Evolutionary conservation across 2,888 invertebrate genomes (phyloP), one percentile per base, ranked within the genome.

Genomic region (Parasteatoda lunata): DNA sequence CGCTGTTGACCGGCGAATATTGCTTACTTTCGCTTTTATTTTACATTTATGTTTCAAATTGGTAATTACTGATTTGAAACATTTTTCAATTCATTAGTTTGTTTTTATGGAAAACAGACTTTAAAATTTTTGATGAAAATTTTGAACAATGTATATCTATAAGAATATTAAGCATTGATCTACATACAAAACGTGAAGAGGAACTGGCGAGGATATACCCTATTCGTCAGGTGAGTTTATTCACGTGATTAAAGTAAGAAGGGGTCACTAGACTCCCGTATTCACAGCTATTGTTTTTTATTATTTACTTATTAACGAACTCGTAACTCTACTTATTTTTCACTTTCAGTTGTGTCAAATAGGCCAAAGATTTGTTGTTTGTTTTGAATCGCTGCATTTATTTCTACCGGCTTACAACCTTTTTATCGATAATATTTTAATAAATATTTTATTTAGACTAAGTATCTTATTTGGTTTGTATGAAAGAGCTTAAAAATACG

Each of bases 151-250:
- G 54, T 11, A 54, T 54, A 54, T 54, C 13, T 54, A 13, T 54
- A 11, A 54, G 54, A 54, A 54, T 54, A 11, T 54, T 54, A 11
- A 13, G 54, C 54, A 54, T 54, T 54, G 54, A 54, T 54, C 54
- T 54, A 11, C 54, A 54, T 8, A 8, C 9, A 54, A 54, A 13
- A 11, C 54, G 54, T 11, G 30, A 54, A 54, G 54, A 54, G 54
- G 54, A 13, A 54, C 54, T 54, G 78, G 68, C 72, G 69, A 84
- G 84, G 84, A 78, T 30, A 84, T 84, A 84, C 78, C 73, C 84
- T 78, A 77, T 84, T 49, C 72, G 48, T 84, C 84, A 84, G 84
- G 84, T 84, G 78, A 84, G 84, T 84, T 75, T n/a, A 70, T 76
- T 84, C 84, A 78, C 78, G 84, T 84, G 82, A 83, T 83, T 59